A percentile compares a stretch with the other conserved stretches of the same genome.
These are phyloP conservation scores for Girardinus metallicus DNA, from an alignment of 2,797 vertebrate genomes.

Conservation along the genomic window DNA sequence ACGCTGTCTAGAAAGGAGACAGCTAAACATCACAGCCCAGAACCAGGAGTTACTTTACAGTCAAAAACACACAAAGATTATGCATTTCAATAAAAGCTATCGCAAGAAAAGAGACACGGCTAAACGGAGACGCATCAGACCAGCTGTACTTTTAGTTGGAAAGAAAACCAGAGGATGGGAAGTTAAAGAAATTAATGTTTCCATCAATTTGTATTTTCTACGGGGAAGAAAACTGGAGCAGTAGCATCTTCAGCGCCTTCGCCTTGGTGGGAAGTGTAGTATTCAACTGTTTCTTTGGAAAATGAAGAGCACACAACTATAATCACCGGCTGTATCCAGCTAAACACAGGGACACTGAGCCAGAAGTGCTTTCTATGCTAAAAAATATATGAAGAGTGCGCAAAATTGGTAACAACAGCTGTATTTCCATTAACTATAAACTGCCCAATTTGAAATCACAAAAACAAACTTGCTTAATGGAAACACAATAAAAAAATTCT, in stretches of 20 bases:
- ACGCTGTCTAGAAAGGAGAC: background rate
- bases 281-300: background rate
- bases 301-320: no score
- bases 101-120: background rate
- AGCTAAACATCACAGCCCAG: background rate
- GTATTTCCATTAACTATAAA: no score
- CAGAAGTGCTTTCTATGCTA: background rate
- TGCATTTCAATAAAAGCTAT: background rate
- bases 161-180: background rate
- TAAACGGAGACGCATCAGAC: background rate
- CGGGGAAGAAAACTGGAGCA: background rate
- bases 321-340: no score
- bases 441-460: no score
- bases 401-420: background rate
- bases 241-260: background rate
- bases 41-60: background rate
- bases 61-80: background rate
- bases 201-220: background rate
- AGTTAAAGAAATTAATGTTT: background rate
- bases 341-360: background rate
- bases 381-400: background rate
- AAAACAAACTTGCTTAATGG: no score
- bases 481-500: no score
- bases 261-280: background rate
- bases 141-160: background rate